A percentile compares a stretch with the other conserved stretches of the same genome.
Conservation (phyloP, 2,113 vertebrate genomes). For the Nothobranchius furzeri region DNA sequence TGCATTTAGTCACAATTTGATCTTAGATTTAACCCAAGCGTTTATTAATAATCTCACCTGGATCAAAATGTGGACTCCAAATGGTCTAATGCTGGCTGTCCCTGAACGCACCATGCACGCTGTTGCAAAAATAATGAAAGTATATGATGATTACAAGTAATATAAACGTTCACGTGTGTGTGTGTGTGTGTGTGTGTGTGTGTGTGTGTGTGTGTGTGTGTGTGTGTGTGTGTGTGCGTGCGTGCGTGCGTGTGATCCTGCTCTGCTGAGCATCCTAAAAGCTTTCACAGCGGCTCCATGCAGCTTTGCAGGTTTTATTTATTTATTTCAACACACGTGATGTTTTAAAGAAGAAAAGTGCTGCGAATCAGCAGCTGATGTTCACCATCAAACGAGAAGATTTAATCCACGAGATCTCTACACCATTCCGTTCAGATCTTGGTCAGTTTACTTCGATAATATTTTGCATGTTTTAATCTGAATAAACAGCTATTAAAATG, state of each 20-base stretch:
- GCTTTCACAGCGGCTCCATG: not conserved
- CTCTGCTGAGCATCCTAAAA: constrained; percentile 5
- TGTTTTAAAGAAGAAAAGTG: not conserved
- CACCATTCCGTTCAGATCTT: too few species aligned
- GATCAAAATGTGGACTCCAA: too few species aligned
- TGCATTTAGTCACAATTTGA: not conserved
- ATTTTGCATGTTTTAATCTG: not conserved
- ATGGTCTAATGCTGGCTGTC: not conserved
- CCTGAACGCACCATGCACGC: constrained; percentile 36
- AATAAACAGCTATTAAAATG: constrained; percentile 1
- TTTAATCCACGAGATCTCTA: too few species aligned
- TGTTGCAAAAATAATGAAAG: constrained; percentile 14
- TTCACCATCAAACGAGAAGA: not conserved
- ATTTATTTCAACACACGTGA: not conserved
- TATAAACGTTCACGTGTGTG: too few species aligned
- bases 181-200: too few species aligned
- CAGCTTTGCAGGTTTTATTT: not conserved
- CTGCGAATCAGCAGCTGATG: not conserved
- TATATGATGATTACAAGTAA: not conserved
- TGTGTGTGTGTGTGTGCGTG: not conserved
- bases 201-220: not conserved
- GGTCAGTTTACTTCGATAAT: not conserved
- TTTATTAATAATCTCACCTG: too few species aligned
- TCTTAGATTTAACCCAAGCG: too few species aligned
- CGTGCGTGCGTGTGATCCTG: not conserved